Evolutionary conservation across 2,888 invertebrate species (phyloP).

Genomic region (Phania funesta): DNA sequence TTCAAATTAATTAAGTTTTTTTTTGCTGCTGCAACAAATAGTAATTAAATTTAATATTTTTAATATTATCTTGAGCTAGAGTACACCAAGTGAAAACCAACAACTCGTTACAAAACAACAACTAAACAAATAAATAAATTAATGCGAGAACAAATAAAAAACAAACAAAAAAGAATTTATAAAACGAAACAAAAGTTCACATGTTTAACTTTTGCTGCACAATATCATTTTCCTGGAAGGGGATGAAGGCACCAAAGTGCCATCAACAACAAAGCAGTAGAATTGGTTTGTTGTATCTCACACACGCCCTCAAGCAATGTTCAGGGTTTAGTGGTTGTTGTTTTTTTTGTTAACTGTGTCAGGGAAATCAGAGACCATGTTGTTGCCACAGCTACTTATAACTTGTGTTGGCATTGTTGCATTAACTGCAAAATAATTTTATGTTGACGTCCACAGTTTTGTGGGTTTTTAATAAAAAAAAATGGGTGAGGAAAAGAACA

Average conservation of each 20-base stretch:
- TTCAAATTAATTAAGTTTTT: too few relatives aligned
- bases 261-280: constrained; percentile 1
- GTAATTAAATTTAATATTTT: constrained; percentile 7
- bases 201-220: constrained; percentile 21
- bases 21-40: constrained; percentile 5
- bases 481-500: not conserved
- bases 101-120: not conserved
- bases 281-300: not conserved
- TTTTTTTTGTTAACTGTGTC: not conserved
- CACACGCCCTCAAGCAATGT: not conserved
- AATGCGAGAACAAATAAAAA: not conserved
- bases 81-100: not conserved
- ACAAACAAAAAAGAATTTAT: not conserved
- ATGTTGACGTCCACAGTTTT: constrained; percentile 26
- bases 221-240: not conserved
- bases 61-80: not conserved
- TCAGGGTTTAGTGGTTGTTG: constrained; percentile 15
- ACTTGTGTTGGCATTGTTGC: constrained; percentile 21
- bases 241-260: not conserved
- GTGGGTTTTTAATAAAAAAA: not conserved
- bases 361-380: constrained; percentile 7
- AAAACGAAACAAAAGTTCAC: constrained; percentile 16
- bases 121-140: constrained; percentile 5
- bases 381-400: constrained; percentile 35
- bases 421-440: constrained; percentile 44